A percentile compares a stretch with the other conserved stretches of the same genome.
phyloP scores from a whole-genome alignment of 1,140 invertebrate genomes.

The Venturia canescens region DNA sequence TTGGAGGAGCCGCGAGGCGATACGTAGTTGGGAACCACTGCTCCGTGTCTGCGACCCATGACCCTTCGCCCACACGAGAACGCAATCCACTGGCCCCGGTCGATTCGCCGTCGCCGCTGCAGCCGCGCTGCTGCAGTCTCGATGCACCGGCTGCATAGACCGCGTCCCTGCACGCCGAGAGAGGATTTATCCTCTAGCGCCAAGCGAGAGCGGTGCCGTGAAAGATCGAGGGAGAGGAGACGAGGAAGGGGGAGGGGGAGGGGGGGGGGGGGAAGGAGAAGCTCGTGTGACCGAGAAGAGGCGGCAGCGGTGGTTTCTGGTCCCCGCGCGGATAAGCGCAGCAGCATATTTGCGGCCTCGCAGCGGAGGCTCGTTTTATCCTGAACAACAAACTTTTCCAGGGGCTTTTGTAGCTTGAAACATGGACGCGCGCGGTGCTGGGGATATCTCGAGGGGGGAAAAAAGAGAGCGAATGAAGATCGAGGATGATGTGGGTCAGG shows the following conservation, averaged over 20 bases:
- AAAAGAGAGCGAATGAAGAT: no score
- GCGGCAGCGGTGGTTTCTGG: conserved; percentile 56
- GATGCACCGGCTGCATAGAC: conserved; percentile 63
- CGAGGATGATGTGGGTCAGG: no score
- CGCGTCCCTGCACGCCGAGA: conserved; percentile 48
- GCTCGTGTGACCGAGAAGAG: conserved; percentile 19
- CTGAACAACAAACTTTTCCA: no score
- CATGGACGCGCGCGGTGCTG: no score
- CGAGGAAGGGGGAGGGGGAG: conserved; percentile 41
- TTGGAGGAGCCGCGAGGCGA: neutral
- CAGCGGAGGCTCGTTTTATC: neutral
- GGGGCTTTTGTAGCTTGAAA: no score
- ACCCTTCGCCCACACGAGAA: conserved; percentile 75
- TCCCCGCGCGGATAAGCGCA: neutral
- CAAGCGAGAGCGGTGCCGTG: conserved; percentile 51
- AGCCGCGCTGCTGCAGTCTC: conserved; percentile 18
- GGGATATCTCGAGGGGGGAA: no score
- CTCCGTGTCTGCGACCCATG: conserved; percentile 73
- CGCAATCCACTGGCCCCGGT: conserved; percentile 67
- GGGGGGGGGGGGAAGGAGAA: conserved; percentile 42
- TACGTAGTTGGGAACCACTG: conserved; percentile 67
- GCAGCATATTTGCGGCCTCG: neutral
- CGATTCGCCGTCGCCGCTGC: conserved; percentile 55
- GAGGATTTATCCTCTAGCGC: conserved; percentile 60
- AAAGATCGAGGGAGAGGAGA: conserved; percentile 50